A percentile compares a stretch with the other conserved stretches of the same genome.
Conservation (phyloP, 2,888 invertebrate genomes). For the Resseliella maxima region DNA sequence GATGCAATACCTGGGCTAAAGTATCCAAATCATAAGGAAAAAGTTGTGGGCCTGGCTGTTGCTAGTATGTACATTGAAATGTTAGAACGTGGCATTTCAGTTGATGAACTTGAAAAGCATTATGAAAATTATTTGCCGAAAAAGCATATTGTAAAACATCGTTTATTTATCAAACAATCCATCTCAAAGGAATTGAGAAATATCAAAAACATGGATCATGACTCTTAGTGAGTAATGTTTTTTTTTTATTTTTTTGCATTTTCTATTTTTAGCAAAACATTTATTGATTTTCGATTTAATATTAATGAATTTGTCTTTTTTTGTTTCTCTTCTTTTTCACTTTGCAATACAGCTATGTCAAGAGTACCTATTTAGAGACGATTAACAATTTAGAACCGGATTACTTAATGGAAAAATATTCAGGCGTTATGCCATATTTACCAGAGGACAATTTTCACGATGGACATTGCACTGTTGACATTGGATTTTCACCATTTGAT, state of each 20-base stretch:
- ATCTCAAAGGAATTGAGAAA: conserved; percentile 75
- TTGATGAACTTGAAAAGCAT: conserved; percentile 78
- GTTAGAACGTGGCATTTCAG: conserved; percentile 77
- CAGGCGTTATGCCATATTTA: conserved; percentile 70
- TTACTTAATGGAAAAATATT: conserved; percentile 81
- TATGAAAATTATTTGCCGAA: conserved; percentile 87
- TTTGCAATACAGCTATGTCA: conserved; percentile 71
- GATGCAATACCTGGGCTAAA: conserved; percentile 83
- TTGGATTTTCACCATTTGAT: conserved; percentile 76
- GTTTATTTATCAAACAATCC: conserved; percentile 80
- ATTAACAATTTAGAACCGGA: conserved; percentile 84
- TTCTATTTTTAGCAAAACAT: not conserved
- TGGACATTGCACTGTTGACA: conserved; percentile 75
- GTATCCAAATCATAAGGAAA: conserved; percentile 80
- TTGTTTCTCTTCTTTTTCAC: not conserved
- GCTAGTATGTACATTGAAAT: conserved; percentile 88
- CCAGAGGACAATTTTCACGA: conserved; percentile 72
- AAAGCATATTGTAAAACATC: conserved; percentile 74
- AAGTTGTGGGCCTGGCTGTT: conserved; percentile 85
- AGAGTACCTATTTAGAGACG: conserved; percentile 83
- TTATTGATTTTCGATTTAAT: not conserved
- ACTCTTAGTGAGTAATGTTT: conserved; percentile 55
- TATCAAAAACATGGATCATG: conserved; percentile 66
- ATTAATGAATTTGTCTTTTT: not conserved
- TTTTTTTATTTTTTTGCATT: not conserved